A percentile compares a stretch with the other conserved stretches of the same genome.
Evolutionary conservation across 35 echinoderm and acorn worm genomes (phyloP).

Genomic region (Ophiothrix spiculata): DNA sequence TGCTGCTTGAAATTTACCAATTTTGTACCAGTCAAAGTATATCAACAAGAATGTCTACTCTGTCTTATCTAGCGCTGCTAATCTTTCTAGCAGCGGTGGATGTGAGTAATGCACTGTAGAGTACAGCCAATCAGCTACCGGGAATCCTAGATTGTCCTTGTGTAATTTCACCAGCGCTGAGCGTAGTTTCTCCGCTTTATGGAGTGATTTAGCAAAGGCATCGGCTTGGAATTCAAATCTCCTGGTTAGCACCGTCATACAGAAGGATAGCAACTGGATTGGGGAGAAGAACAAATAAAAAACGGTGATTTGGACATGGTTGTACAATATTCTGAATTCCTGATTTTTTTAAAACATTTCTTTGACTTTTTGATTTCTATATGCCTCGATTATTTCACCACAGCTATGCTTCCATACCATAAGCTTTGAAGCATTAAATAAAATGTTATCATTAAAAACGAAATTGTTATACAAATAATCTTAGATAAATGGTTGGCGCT

Average conservation of each 20-base stretch:
- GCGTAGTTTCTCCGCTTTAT: constrained; percentile 52
- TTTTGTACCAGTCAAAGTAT: no score
- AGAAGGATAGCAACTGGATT: constrained; percentile 67
- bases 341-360: no score
- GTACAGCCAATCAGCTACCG: constrained; percentile 90
- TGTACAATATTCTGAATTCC: background rate
- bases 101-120: constrained; percentile 96
- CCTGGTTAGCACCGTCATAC: constrained; percentile 84
- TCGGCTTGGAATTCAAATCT: constrained; percentile 98
- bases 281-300: constrained; percentile 13
- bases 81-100: constrained; percentile 85
- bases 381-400: background rate
- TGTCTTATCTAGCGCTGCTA: constrained; percentile 76
- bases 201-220: constrained; percentile 84
- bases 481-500: no score
- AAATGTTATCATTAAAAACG: no score
- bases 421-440: background rate
- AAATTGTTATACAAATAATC: no score
- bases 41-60: no score
- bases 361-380: background rate
- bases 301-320: background rate
- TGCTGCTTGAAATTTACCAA: no score
- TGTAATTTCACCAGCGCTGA: constrained; percentile 81
- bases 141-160: constrained; percentile 96
- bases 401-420: no score